Evolutionary conservation across 2,888 invertebrate species (phyloP).

Genomic region (Cephus runcator): DNA sequence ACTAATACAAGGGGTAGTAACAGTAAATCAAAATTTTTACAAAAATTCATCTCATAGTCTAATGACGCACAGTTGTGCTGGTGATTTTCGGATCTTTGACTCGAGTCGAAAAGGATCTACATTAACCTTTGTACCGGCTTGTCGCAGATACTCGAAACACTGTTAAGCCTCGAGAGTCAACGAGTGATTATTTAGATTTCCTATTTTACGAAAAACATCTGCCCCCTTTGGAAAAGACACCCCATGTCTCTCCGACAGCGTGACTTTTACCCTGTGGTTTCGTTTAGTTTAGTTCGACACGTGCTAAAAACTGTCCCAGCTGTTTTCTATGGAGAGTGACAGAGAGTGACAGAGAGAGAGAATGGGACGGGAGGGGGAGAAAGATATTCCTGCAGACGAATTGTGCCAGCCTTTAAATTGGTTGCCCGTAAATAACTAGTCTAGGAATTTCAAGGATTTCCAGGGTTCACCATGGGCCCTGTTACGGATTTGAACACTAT

Average conservation of each 20-base stretch:
- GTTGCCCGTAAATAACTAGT: slow-evolving; percentile 32
- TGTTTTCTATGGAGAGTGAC: background rate
- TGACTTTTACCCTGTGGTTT: background rate
- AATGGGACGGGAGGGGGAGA: background rate
- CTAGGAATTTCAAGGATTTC: slow-evolving; percentile 1
- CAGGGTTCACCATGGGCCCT: background rate
- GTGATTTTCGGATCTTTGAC: background rate
- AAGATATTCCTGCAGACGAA: slow-evolving; percentile 16
- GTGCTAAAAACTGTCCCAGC: slow-evolving; percentile 26
- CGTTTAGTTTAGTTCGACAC: slow-evolving; percentile 16
- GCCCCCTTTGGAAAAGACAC: background rate
- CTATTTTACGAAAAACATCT: background rate
- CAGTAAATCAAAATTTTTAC: background rate
- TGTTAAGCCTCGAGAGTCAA: background rate
- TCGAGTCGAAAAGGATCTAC: background rate
- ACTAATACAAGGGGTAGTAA: background rate
- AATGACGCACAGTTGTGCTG: background rate
- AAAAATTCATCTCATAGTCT: background rate
- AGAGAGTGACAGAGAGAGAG: background rate
- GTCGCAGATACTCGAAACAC: background rate
- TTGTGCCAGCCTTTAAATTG: slow-evolving; percentile 29
- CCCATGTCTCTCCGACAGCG: background rate
- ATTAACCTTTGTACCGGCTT: background rate
- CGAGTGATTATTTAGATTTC: slow-evolving; percentile 1
- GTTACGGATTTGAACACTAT: background rate